A percentile compares a stretch with the other conserved stretches of the same genome.
Evolutionary conservation across 1,140 invertebrate genomes (phyloP).

Genomic region (Eubasilissa regina): DNA sequence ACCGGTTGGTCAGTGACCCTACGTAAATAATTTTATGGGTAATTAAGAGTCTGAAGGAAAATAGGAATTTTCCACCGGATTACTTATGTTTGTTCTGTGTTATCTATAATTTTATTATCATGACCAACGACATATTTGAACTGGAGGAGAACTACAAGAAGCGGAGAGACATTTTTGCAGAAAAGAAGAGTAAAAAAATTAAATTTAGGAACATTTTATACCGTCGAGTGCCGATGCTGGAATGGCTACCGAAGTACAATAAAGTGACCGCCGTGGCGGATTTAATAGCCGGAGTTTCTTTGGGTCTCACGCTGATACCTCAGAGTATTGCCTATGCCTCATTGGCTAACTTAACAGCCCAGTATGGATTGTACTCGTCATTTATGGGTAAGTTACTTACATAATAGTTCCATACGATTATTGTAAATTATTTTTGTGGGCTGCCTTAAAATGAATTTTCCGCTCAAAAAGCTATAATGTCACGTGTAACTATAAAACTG

Average conservation of each 20-base stretch:
- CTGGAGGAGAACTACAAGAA: conserved; percentile 52
- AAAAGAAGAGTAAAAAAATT: conserved; percentile 41
- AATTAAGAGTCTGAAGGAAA: neutral
- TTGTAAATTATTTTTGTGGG: no score
- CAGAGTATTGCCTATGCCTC: conserved; percentile 89
- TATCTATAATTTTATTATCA: conserved; percentile 40
- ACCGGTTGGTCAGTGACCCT: neutral
- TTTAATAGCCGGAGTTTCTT: conserved; percentile 83
- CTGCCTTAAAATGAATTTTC: no score
- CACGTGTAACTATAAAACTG: no score
- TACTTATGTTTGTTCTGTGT: conserved; percentile 38
- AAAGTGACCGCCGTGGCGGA: conserved; percentile 76
- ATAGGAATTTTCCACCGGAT: conserved; percentile 17
- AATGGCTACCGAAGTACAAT: conserved; percentile 78
- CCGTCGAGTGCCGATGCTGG: conserved; percentile 72
- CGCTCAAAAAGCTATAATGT: no score
- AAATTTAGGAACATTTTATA: conserved; percentile 52
- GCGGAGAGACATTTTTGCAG: conserved; percentile 35
- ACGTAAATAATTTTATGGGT: neutral
- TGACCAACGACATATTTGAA: conserved; percentile 54
- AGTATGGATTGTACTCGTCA: conserved; percentile 76
- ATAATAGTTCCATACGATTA: neutral
- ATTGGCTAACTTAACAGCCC: conserved; percentile 80
- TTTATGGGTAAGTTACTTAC: conserved; percentile 67
- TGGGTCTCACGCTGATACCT: conserved; percentile 87